Conservation (phyloP, 30 jellyfish, hydroid and myxozoan genomes). For the Hydra vulgaris region DNA sequence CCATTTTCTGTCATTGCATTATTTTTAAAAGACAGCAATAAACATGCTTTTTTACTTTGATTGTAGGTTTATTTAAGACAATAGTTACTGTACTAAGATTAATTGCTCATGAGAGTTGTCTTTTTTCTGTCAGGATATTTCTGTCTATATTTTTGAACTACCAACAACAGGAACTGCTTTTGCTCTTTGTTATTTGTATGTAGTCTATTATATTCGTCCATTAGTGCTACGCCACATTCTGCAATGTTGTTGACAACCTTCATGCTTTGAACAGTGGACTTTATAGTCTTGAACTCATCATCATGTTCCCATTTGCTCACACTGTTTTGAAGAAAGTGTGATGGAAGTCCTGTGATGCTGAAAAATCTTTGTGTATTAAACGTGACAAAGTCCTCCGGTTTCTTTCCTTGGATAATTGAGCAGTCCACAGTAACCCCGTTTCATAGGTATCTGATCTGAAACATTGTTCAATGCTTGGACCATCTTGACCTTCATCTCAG, state of each 20-base stretch:
- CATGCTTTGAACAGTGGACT: neutral
- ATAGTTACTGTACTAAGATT: neutral
- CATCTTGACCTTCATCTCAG: neutral
- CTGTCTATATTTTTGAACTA: neutral
- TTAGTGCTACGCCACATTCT: conserved; percentile 16
- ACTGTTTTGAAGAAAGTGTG: neutral
- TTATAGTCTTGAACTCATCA: neutral
- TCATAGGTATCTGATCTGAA: neutral
- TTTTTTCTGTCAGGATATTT: neutral
- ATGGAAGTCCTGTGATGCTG: neutral
- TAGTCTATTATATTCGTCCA: neutral
- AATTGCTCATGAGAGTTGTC: neutral
- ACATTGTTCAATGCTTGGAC: neutral
- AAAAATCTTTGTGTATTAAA: neutral
- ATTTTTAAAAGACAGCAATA: neutral
- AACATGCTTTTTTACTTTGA: neutral
- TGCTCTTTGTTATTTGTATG: neutral
- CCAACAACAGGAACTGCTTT: neutral
- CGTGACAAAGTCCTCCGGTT: neutral
- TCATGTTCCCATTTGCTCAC: neutral
- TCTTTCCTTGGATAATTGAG: neutral
- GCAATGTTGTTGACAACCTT: conserved; percentile 14
- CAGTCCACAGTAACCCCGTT: neutral
- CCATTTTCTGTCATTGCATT: neutral
- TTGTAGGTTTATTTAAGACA: neutral